Evolutionary conservation across 2,113 vertebrate genomes (phyloP).

Genomic region (Xiphophorus maculatus): DNA sequence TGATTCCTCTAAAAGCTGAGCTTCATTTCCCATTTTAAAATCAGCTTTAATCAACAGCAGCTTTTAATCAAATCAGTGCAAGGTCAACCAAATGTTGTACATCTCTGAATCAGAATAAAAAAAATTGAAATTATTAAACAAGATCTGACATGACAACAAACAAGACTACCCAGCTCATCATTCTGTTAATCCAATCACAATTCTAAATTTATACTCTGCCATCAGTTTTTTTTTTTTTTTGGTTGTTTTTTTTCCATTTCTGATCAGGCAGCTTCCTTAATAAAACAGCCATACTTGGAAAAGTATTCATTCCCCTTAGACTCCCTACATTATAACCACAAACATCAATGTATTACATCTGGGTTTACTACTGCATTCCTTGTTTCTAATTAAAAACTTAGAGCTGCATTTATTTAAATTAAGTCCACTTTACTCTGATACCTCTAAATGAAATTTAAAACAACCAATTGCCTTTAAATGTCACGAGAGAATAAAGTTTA

Average conservation of each 20-base stretch:
- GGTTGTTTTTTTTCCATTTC: background rate
- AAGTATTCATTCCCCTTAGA: too few relatives aligned
- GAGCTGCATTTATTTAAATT: too few relatives aligned
- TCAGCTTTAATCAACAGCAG: constrained; percentile 42
- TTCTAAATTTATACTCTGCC: constrained; percentile 70
- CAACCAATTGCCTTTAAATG: too few relatives aligned
- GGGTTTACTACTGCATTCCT: too few relatives aligned
- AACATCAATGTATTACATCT: too few relatives aligned
- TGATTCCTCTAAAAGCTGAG: constrained; percentile 56
- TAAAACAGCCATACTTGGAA: constrained; percentile 2
- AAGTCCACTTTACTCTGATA: too few relatives aligned
- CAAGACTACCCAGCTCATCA: constrained; percentile 41
- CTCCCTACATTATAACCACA: too few relatives aligned
- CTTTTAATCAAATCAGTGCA: constrained; percentile 41
- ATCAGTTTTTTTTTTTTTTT: constrained; percentile 53
- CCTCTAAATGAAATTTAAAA: too few relatives aligned
- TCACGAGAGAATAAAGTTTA: too few relatives aligned
- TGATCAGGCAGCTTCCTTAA: constrained; percentile 21
- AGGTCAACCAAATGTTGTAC: constrained; percentile 27
- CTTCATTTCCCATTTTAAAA: constrained; percentile 19
- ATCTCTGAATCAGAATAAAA: constrained; percentile 34
- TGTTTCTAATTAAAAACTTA: too few relatives aligned
- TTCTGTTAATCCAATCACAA: constrained; percentile 55
- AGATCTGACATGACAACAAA: constrained; percentile 48
- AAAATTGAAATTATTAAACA: constrained; percentile 52